A percentile compares a stretch with the other conserved stretches of the same genome.
Conservation (phyloP, 2,113 vertebrate species). For the Phyllostomus discolor region DNA sequence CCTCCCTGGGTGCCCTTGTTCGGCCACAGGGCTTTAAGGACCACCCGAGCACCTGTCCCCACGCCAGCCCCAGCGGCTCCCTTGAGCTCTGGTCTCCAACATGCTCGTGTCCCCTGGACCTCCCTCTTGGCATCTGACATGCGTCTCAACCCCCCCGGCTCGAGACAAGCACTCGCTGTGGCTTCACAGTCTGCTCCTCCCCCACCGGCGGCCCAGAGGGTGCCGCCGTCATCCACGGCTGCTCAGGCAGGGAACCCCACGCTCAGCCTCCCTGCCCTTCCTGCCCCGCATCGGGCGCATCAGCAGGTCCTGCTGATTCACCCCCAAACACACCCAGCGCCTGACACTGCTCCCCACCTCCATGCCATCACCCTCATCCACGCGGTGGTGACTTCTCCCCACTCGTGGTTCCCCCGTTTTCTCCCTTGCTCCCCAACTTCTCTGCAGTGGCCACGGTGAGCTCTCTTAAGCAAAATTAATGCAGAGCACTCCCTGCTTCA, state of each 20-base stretch:
- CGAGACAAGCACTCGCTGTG: neutral
- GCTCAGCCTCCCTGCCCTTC: neutral
- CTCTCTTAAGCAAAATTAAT: neutral
- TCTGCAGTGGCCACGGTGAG: neutral
- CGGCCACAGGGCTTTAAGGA: neutral
- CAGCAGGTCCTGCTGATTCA: neutral
- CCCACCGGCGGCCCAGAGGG: neutral
- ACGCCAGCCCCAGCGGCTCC: too few relatives aligned
- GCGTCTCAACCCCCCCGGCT: neutral
- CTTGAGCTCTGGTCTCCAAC: neutral
- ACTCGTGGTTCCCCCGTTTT: fast-evolving
- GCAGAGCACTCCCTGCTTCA: neutral
- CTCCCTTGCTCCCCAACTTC: neutral
- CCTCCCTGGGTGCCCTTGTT: neutral
- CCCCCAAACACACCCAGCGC: neutral
- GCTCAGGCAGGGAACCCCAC: neutral
- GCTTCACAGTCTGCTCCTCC: neutral
- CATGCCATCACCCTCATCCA: neutral
- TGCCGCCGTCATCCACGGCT: fast-evolving
- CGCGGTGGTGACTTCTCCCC: fast-evolving
- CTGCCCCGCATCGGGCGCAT: fast-evolving
- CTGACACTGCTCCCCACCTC: neutral
- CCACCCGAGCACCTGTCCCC: neutral
- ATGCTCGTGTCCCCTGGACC: fast-evolving
- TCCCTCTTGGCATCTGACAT: fast-evolving